Evolutionary conservation across 2,797 vertebrate genomes (phyloP), one percentile per base, ranked within the genome.

Genomic region (Acanthis flammea): DNA sequence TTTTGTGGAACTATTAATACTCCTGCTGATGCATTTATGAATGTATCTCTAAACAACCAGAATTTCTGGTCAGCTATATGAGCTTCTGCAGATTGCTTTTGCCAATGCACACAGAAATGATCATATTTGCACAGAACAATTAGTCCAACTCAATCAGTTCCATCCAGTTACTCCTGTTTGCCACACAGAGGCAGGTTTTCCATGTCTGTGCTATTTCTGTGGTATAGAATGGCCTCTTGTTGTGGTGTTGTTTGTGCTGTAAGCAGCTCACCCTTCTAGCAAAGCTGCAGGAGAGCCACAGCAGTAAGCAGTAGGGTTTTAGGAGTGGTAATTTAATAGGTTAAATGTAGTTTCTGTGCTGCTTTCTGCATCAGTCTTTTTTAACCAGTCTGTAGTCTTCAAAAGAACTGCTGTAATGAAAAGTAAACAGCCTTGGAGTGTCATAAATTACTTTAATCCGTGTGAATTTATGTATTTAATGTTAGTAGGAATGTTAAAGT

Each of bases 291-390:
- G 42, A 78, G 21, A 33, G 31, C 57, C 50, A 33, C 11, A 45
- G 53, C 54, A 41, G 44, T 66, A 65, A 85, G 57, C 75, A 37
- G 63, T 1, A 54, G 60, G 25, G 39, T 88, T 86, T 88, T 71
- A 58, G 24, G 53, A 76, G 68, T 88, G 70, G 48, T 86, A 33
- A 73, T 93, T 79, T 82, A 50, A 55, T 74, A 24, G 75, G 58
- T 55, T 33, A 60, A 42, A 35, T 60, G 81, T 55, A 4, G 0
- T 68, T 90, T 37, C 16, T 65, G 47, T 81, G 37, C 81, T 68
- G 50, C n/a, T 58, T 93, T 71, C 68, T 67, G 28, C 60, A 44
- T 50, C 54, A 57, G 50, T 48, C 42, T 71, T 63, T 77, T 68
- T 42, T 65, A 72, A 72, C 30, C 24, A 11, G 31, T 30, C 21